Conservation (phyloP, 2,797 vertebrate genomes). For the Pseudocheirus occidentalis region DNA sequence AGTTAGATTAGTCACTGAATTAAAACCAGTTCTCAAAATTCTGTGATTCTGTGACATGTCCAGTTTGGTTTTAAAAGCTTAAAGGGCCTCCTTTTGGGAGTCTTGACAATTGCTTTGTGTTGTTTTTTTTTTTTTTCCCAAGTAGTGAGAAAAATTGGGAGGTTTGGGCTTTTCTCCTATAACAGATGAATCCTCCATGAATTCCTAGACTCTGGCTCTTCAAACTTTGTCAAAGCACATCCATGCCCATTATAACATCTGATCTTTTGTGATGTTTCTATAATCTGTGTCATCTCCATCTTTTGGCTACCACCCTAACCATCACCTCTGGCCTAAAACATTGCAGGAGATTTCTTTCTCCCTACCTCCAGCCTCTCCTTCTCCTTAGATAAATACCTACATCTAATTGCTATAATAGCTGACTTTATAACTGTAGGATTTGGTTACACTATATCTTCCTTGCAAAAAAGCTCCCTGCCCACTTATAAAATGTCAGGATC, state of each 20-base stretch:
- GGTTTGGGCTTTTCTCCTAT: neutral
- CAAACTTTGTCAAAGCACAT: neutral
- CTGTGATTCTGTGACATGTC: neutral
- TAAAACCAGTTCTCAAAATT: neutral
- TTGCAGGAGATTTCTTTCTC: neutral
- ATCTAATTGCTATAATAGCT: neutral
- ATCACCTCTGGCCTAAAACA: neutral
- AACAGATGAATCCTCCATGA: neutral
- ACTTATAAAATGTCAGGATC: neutral
- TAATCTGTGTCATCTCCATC: neutral
- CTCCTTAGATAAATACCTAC: neutral
- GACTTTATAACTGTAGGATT: neutral
- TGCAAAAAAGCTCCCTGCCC: neutral
- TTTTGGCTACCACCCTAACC: neutral
- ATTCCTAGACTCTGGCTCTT: neutral
- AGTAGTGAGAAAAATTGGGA: neutral
- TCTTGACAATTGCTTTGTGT: neutral
- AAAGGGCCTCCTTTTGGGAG: neutral
- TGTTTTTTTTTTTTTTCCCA: neutral
- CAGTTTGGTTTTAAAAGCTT: neutral
- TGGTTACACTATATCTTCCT: neutral
- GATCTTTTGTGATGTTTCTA: neutral
- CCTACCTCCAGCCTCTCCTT: neutral
- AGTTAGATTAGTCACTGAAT: neutral
- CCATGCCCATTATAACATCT: neutral